Conservation (phyloP, 2,888 invertebrate genomes). For the Elmis aenea region DNA sequence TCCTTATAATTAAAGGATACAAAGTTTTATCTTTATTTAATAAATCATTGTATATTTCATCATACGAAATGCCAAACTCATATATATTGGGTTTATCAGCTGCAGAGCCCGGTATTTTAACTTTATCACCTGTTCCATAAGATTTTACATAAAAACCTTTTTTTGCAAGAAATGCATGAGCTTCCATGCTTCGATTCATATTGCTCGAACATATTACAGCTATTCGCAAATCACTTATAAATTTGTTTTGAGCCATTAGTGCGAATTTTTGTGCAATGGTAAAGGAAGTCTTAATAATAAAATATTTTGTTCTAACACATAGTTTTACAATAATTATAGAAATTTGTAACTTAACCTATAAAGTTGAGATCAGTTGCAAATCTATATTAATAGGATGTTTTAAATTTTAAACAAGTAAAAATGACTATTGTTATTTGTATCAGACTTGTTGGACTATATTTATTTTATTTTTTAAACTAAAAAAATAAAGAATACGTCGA, state of each 20-base stretch:
- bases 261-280: background rate
- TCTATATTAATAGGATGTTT: no score
- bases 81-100: constrained; percentile 94
- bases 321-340: no score
- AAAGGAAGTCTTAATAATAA: no score
- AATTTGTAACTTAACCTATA: no score
- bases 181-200: constrained; percentile 99
- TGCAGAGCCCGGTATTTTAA: constrained; percentile 93
- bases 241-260: background rate
- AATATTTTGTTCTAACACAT: no score
- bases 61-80: constrained; percentile 93
- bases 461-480: no score
- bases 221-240: constrained; percentile 59
- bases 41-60: constrained; percentile 92
- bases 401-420: no score
- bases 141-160: constrained; percentile 95
- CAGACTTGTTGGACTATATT: no score
- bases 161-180: constrained; percentile 94
- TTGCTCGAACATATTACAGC: constrained; percentile 99
- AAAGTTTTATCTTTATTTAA: constrained; percentile 84
- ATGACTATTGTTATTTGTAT: no score
- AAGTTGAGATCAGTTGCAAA: no score
- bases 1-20: constrained; percentile 59
- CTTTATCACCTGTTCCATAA: constrained; percentile 90
- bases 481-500: no score